Evolutionary conservation across 2,888 invertebrate species (phyloP).

Genomic region (Drosophila neotestacea): DNA sequence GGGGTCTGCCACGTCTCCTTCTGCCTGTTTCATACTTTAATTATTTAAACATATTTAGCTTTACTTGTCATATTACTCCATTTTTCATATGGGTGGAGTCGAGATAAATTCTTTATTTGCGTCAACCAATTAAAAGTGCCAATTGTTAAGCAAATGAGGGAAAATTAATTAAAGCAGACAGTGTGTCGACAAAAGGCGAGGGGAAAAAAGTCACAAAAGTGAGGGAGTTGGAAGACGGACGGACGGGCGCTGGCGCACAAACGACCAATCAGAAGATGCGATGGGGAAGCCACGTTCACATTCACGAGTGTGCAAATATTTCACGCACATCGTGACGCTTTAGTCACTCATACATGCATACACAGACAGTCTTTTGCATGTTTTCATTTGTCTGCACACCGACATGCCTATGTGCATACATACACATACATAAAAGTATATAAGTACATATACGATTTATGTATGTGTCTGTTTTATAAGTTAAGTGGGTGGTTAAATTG

Average conservation of each 20-base stretch:
- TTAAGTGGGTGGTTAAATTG: conserved; percentile 40
- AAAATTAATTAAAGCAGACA: conserved; percentile 68
- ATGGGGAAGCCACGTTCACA: conserved; percentile 46
- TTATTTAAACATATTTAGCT: no score
- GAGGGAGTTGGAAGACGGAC: no score
- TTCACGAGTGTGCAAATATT: conserved; percentile 58
- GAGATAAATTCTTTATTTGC: background rate
- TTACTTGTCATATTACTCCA: no score
- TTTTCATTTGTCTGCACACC: conserved; percentile 13
- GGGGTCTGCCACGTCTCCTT: no score
- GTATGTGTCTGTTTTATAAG: conserved; percentile 39
- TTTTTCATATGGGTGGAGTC: conserved; percentile 25
- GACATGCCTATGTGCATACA: conserved; percentile 7
- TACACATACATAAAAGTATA: conserved; percentile 8
- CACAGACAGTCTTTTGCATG: conserved; percentile 12
- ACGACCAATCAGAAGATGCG: conserved; percentile 75
- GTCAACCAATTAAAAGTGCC: conserved; percentile 67
- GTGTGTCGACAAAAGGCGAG: background rate
- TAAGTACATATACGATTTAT: conserved; percentile 17
- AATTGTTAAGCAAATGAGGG: conserved; percentile 46
- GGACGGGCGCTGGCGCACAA: conserved; percentile 55
- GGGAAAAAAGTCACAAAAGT: background rate
- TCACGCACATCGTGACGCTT: conserved; percentile 44
- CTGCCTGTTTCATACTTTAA: no score
- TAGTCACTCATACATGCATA: conserved; percentile 24